These are phyloP conservation scores for Sweltsa coloradensis DNA, from an alignment of 1,140 invertebrate species.

Conservation along the genomic window DNA sequence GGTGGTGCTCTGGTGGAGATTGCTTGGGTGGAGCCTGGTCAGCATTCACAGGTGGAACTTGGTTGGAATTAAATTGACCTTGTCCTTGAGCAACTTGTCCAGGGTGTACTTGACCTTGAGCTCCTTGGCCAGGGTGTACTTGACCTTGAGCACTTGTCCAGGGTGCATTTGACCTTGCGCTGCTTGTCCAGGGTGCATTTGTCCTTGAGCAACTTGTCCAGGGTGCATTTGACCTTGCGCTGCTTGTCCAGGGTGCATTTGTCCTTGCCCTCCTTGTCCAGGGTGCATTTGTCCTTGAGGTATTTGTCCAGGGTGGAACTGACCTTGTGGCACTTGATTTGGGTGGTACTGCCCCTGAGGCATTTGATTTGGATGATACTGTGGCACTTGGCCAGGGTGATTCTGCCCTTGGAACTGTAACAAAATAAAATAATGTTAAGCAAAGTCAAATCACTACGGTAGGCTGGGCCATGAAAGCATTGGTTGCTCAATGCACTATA, in stretches of 20 bases:
- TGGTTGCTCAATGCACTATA: slow-evolving; percentile 23
- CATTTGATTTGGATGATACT: slow-evolving; percentile 9
- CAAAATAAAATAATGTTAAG: background rate
- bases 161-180: background rate
- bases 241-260: background rate
- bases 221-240: background rate
- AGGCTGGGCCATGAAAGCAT: slow-evolving; percentile 13
- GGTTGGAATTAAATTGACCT: no score
- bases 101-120: slow-evolving; percentile 19
- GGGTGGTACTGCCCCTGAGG: slow-evolving; percentile 14
- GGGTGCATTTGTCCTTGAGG: background rate
- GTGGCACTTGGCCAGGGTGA: slow-evolving; percentile 6
- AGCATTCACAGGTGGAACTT: no score
- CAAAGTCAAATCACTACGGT: slow-evolving; percentile 18
- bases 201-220: background rate
- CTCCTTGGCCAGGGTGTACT: background rate
- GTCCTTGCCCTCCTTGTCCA: background rate
- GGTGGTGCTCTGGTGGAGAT: no score
- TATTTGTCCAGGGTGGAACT: slow-evolving; percentile 10
- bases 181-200: background rate
- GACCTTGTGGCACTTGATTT: slow-evolving; percentile 15
- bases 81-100: slow-evolving; percentile 18
- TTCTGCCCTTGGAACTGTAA: slow-evolving; percentile 4
- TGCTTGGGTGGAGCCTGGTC: no score
- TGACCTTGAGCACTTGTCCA: background rate